Conservation (phyloP, 2,797 vertebrate species). For the Toxotes lorentzi region DNA sequence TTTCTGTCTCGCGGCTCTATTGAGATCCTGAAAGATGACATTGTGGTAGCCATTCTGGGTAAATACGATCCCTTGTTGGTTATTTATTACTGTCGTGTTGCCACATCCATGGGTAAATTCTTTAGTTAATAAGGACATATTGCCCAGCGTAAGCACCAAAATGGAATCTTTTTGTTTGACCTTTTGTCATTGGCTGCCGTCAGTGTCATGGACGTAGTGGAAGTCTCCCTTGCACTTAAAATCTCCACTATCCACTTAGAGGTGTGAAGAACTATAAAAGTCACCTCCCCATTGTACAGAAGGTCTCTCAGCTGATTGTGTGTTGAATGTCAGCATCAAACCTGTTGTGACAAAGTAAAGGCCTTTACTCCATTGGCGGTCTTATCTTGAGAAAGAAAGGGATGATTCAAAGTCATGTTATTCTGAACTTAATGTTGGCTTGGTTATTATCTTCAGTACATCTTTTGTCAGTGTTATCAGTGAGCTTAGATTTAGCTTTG, state of each 20-base stretch:
- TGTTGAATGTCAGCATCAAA: constrained; percentile 44
- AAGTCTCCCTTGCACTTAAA: constrained; percentile 23
- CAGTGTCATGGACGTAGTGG: constrained; percentile 5
- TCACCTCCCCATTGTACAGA: constrained; percentile 42
- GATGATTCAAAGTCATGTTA: neutral
- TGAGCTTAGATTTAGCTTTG: neutral
- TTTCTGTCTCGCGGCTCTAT: constrained; percentile 97
- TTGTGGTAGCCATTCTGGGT: constrained; percentile 98
- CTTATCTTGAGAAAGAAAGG: neutral
- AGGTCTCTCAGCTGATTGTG: constrained; percentile 23
- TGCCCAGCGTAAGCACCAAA: neutral
- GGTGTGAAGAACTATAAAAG: constrained; percentile 44
- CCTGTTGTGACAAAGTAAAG: constrained; percentile 25
- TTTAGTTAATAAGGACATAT: neutral
- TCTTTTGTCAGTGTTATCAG: neutral
- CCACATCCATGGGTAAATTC: neutral
- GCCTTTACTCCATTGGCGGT: neutral
- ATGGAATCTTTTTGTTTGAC: constrained; percentile 27
- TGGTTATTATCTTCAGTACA: neutral
- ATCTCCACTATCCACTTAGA: constrained; percentile 32
- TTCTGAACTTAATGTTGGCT: neutral
- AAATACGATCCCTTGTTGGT: constrained; percentile 67
- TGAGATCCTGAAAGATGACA: constrained; percentile 98
- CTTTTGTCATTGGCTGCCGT: constrained; percentile 35
- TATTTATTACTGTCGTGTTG: neutral